Base-by-base conservation (phyloP, 1,140 invertebrate genomes). In the Psix sp. region DNA sequence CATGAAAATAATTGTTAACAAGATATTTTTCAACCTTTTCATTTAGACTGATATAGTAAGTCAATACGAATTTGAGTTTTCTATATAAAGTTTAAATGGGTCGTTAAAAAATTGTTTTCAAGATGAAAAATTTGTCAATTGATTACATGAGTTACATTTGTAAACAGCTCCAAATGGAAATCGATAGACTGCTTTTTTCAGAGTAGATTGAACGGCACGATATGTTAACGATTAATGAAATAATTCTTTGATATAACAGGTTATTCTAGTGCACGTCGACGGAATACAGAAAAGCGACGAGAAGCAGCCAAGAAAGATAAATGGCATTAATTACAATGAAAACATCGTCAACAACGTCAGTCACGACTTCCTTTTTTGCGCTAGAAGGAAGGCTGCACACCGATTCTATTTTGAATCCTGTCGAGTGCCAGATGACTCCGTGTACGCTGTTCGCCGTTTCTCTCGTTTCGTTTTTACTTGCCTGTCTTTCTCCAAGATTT, bases 361-460 rank as follows among this genome's bases (percentile, higher is more conserved):
- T 68, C 68, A 71, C 70, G 72, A 75, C 70, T 62, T 70, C 57
- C 65, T 78, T 76, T 77, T 82, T 49, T 76, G 46, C 51, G 42
- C 46, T 33, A 65, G 51, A 76, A 67, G 42, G 48, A 66, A 52
- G 57, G 63, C 59, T 74, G 60, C 38, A 71, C 74, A 60, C 54
- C 49, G 74, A 74, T 80, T 85, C 84, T 86, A 85, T 87, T 85
- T 86, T 80, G 77, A 85, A 86, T 82, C 63, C 79, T 80, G 82
- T 80, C 82, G 82, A 85, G 81, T 83, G 80, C 83, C 85, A 86
- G 85, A 86, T 86, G 84, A 85, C 83, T 85, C 78, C 79, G 77
- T 70, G 77, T 73, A 73, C 59, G 74, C 57, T 63, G 77, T 71
- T 73, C 59, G 56, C 68, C 46, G 35, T 62, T 52, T 52, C 66